Evolutionary conservation across 2,888 invertebrate species (phyloP).

Genomic region (Drosophila merina): DNA sequence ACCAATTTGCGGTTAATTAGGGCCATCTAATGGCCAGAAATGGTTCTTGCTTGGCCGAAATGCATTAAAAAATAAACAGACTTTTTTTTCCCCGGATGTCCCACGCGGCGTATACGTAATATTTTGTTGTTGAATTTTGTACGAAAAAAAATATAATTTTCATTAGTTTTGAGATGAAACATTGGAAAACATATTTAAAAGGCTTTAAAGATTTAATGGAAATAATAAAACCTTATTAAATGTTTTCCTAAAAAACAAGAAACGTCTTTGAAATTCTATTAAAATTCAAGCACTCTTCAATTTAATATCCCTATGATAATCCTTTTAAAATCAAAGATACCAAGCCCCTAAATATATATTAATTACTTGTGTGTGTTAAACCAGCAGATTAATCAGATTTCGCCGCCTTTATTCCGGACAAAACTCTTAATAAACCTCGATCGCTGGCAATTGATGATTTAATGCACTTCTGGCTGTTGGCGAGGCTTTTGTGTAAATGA

Average conservation of each 20-base stretch:
- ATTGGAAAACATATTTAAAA: too few relatives aligned
- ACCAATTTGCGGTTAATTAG: conserved; percentile 57
- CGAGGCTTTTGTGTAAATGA: conserved; percentile 42
- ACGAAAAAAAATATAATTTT: too few relatives aligned
- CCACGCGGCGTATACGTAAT: conserved; percentile 57
- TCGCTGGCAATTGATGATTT: conserved; percentile 27
- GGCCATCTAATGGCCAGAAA: conserved; percentile 42
- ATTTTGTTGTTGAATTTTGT: background rate
- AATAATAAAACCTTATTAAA: too few relatives aligned
- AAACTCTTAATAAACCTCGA: conserved; percentile 30
- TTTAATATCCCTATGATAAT: background rate
- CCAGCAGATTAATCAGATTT: conserved; percentile 12
- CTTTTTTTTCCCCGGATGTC: background rate
- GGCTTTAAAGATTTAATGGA: too few relatives aligned
- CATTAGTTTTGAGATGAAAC: too few relatives aligned
- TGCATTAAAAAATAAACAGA: background rate
- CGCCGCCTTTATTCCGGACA: background rate
- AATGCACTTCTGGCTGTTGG: conserved; percentile 33
- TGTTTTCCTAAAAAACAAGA: too few relatives aligned
- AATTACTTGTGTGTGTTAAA: background rate
- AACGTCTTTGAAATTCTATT: too few relatives aligned
- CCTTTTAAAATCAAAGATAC: background rate
- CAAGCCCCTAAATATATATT: background rate
- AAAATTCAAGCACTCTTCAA: too few relatives aligned
- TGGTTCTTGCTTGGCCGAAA: conserved; percentile 12